Percentiles rank a stretch among this genome's conserved stretches.
These are phyloP conservation scores for Alcedo quadribrachys DNA, from an alignment of 2,797 vertebrate genomes.

Conservation along the genomic window DNA sequence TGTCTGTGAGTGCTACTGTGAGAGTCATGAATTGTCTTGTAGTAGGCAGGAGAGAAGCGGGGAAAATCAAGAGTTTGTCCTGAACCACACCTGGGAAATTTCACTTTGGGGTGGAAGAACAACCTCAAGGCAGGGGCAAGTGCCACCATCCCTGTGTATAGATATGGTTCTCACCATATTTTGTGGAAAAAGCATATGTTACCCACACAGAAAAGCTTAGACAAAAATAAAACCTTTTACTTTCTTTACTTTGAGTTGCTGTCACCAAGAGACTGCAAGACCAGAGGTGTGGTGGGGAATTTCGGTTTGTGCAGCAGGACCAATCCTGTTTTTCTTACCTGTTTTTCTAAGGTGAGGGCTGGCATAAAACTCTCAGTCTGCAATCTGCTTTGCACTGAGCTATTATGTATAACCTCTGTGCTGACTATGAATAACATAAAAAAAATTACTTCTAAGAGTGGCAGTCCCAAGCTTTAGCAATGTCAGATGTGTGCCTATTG, in stretches of 20 bases:
- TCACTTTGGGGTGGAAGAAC: not conserved
- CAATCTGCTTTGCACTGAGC: not conserved
- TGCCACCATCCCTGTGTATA: accelerated
- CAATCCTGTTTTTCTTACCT: accelerated
- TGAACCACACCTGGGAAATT: not conserved
- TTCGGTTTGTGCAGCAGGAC: not conserved
- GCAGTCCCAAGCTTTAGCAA: not conserved
- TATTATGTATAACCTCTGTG: not conserved
- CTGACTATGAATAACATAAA: not conserved
- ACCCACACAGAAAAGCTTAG: not conserved
- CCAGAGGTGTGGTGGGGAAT: not conserved
- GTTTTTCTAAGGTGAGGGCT: not conserved
- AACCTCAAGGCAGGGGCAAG: not conserved
- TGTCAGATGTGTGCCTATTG: not conserved
- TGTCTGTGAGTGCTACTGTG: not conserved
- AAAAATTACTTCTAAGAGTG: not conserved
- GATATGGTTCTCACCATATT: not conserved
- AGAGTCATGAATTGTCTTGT: not conserved
- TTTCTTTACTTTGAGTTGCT: not conserved
- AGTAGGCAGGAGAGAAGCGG: not conserved
- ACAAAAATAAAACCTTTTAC: not conserved
- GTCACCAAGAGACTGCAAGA: not conserved
- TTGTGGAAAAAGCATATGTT: not conserved
- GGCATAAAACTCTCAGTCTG: not conserved
- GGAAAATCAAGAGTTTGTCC: not conserved